Evolutionary conservation across 2,797 vertebrate species (phyloP).

Genomic region (Oreochromis mossambicus): DNA sequence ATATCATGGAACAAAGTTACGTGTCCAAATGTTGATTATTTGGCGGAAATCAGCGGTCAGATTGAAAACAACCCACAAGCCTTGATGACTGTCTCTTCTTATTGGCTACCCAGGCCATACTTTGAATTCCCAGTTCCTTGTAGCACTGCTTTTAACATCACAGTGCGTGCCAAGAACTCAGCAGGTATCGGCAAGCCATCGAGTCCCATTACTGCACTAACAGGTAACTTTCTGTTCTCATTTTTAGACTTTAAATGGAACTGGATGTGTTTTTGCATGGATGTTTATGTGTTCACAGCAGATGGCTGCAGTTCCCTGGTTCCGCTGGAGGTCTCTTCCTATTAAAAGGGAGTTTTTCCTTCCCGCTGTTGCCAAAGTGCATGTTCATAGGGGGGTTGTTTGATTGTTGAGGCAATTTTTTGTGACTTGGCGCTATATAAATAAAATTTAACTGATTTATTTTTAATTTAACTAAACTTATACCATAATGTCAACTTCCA

Average conservation of each 20-base stretch:
- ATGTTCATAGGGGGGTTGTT: not conserved
- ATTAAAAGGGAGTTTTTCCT: not conserved
- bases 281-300: not conserved
- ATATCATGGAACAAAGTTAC: slow-evolving; percentile 63
- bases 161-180: slow-evolving; percentile 63
- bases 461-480: not conserved
- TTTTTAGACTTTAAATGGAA: not conserved
- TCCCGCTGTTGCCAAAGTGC: not conserved
- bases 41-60: slow-evolving; percentile 54
- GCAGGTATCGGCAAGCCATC: slow-evolving; percentile 66
- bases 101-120: slow-evolving; percentile 67
- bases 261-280: not conserved
- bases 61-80: slow-evolving; percentile 52
- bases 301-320: not conserved
- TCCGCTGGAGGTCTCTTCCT: not conserved
- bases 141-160: slow-evolving; percentile 68
- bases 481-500: not conserved
- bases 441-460: not conserved
- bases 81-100: slow-evolving; percentile 64
- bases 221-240: slow-evolving; percentile 63
- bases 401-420: not conserved
- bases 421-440: not conserved
- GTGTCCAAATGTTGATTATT: slow-evolving; percentile 67
- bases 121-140: slow-evolving; percentile 78
- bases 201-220: slow-evolving; percentile 29